Percentiles rank a stretch among this genome's conserved stretches.
phyloP scores from a whole-genome alignment of 2,113 vertebrate species.

The Halcyon malimbica region DNA sequence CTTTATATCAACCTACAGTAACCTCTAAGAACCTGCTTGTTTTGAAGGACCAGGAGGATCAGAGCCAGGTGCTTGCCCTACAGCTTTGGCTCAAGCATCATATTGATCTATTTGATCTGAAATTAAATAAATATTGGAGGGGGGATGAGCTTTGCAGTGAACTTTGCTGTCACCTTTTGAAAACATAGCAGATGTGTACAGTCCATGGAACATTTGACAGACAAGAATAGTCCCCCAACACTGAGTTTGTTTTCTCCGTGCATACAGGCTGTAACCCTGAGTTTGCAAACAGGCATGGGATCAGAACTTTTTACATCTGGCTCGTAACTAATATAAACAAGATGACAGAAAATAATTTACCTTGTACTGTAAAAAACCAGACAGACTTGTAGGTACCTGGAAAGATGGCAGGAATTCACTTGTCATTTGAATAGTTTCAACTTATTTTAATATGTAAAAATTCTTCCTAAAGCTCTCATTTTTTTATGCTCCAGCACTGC shows the following conservation, averaged over 20 bases:
- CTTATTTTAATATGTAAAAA: background rate
- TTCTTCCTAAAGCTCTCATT: background rate
- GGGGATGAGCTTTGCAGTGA: background rate
- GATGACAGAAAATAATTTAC: background rate
- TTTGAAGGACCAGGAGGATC: background rate
- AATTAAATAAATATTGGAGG: background rate
- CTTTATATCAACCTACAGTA: background rate
- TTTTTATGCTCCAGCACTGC: background rate
- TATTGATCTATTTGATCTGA: background rate
- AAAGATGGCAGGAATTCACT: background rate
- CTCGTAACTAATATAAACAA: background rate
- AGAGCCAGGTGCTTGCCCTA: background rate
- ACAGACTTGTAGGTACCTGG: background rate
- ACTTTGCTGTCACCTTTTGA: background rate
- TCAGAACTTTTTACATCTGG: background rate
- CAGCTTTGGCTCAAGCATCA: background rate
- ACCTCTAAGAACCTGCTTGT: background rate
- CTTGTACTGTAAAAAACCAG: background rate
- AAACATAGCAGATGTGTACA: background rate
- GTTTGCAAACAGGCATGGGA: background rate
- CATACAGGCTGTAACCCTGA: background rate
- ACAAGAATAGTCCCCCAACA: background rate
- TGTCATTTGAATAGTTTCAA: background rate
- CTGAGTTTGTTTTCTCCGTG: background rate
- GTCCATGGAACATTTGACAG: background rate